Conservation (phyloP, 2,888 invertebrate genomes). For the Pilophorus perplexus region DNA sequence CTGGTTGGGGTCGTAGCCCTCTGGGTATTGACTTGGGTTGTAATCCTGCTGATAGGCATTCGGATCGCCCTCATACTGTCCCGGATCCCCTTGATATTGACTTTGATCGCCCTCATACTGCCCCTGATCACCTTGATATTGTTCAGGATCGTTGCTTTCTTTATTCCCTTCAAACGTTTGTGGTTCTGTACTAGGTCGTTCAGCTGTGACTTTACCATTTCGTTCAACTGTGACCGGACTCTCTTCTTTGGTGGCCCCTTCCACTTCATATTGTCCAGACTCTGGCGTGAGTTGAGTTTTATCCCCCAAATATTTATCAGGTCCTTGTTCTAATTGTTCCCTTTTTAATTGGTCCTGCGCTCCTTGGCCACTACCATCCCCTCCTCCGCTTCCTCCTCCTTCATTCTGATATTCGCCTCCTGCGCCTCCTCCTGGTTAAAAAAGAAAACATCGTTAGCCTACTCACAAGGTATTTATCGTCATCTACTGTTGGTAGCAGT, state of each 20-base stretch:
- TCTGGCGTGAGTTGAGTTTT: conserved; percentile 25
- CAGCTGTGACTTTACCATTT: background rate
- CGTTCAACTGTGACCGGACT: background rate
- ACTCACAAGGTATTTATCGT: no score
- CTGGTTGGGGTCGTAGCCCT: conserved; percentile 31
- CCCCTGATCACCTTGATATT: conserved; percentile 11
- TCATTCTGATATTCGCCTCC: conserved; percentile 21
- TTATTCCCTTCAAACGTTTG: background rate
- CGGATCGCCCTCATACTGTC: conserved; percentile 7
- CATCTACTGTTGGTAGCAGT: no score
- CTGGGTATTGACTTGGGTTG: conserved; percentile 29
- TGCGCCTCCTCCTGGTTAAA: background rate
- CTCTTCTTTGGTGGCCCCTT: conserved; percentile 1
- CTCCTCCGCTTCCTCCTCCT: conserved; percentile 16
- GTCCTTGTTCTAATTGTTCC: conserved; percentile 21
- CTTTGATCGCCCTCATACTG: conserved; percentile 3
- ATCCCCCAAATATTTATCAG: conserved; percentile 33
- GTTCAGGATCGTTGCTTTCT: background rate
- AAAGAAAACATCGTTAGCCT: no score
- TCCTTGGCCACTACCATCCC: background rate
- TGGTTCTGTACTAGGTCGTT: background rate
- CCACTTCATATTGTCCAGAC: conserved; percentile 7
- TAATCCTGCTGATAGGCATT: conserved; percentile 7
- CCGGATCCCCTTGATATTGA: conserved; percentile 7
- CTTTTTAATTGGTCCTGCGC: background rate